Evolutionary conservation across 2,113 vertebrate species (phyloP).

Genomic region (Spilogale gracilis): DNA sequence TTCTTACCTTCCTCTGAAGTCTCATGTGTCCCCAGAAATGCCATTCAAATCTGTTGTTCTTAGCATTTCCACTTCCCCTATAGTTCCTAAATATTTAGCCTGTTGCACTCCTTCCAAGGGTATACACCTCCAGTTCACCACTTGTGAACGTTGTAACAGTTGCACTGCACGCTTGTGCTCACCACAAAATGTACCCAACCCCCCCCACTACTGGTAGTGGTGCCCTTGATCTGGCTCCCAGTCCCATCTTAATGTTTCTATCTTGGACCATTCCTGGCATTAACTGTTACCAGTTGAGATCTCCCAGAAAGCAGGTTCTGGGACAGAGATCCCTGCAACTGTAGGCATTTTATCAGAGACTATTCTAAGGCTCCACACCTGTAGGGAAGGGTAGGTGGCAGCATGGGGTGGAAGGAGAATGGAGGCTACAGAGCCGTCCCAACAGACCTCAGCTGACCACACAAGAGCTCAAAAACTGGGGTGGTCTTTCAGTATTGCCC

Average conservation of each 20-base stretch:
- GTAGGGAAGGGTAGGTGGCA: not conserved
- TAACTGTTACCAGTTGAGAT: not conserved
- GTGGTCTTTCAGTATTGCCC: not conserved
- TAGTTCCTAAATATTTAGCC: not conserved
- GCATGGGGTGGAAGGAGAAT: not conserved
- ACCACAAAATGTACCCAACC: not conserved
- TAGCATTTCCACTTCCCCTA: not conserved
- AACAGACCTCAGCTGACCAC: not conserved
- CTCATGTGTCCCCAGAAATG: not conserved
- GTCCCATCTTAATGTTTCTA: not conserved
- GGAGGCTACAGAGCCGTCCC: not conserved
- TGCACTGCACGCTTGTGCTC: not conserved
- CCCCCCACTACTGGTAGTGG: not conserved
- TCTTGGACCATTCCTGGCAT: not conserved
- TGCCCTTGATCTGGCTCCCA: not conserved
- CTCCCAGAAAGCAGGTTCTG: not conserved
- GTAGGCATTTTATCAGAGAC: not conserved
- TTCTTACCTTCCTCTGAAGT: conserved; percentile 2
- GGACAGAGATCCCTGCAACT: not conserved
- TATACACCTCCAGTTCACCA: not conserved
- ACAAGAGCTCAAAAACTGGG: not conserved
- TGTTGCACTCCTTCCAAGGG: not conserved
- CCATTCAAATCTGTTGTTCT: not conserved
- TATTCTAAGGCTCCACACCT: not conserved
- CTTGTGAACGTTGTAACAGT: not conserved